Percentiles rank a stretch among this genome's conserved stretches.
phyloP scores from a whole-genome alignment of 2,113 vertebrate species.

The Peucedramus taeniatus region DNA sequence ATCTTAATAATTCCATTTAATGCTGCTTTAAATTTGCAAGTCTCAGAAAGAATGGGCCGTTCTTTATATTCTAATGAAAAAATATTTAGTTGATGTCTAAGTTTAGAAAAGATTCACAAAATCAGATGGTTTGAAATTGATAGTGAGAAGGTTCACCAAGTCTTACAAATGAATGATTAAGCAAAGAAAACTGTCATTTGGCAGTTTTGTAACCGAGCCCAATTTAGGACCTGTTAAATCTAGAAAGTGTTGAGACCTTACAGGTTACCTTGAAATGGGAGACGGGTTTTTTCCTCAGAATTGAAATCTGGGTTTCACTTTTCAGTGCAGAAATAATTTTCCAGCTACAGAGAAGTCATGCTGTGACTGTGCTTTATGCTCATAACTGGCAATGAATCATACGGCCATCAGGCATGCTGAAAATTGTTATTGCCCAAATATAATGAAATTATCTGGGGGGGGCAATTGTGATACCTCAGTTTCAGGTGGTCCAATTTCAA shows the following conservation, averaged over 20 bases:
- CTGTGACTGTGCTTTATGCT: not conserved
- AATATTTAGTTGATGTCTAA: not conserved
- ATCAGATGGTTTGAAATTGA: not conserved
- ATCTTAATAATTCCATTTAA: not conserved
- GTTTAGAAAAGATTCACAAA: not conserved
- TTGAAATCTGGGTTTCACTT: not conserved
- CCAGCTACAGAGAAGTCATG: not conserved
- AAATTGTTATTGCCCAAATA: not conserved
- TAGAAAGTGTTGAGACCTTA: not conserved
- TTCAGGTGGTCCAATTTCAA: not conserved
- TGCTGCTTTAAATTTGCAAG: not conserved
- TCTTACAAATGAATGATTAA: not conserved
- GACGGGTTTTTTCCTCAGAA: not conserved
- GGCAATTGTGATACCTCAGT: not conserved
- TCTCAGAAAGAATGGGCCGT: not conserved
- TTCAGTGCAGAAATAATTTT: not conserved
- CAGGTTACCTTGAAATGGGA: not conserved
- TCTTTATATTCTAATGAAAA: not conserved
- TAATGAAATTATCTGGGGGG: not conserved
- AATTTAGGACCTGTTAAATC: not conserved
- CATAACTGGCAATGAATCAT: not conserved
- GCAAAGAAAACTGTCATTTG: not conserved
- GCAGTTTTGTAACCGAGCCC: not conserved
- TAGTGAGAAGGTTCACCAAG: not conserved
- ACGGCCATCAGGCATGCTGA: not conserved